Conservation (phyloP, 2,888 invertebrate genomes). For the Siphonodentalium dalli region DNA sequence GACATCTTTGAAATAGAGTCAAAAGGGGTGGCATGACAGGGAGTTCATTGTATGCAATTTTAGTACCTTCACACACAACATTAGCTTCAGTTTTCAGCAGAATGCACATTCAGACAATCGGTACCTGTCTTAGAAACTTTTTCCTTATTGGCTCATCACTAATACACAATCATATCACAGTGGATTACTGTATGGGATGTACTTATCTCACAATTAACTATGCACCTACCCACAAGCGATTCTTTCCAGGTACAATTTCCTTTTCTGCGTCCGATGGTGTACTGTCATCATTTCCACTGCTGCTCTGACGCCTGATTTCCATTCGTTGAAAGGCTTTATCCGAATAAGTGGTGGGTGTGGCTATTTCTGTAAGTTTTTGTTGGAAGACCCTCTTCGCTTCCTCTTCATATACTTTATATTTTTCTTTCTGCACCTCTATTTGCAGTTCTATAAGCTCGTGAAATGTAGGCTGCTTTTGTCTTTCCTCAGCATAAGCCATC, state of each 20-base stretch:
- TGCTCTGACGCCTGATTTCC: conserved; percentile 49
- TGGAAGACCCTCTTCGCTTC: conserved; percentile 49
- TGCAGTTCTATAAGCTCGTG: conserved; percentile 61
- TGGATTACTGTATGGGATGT: too few species aligned
- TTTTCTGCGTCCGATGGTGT: conserved; percentile 27
- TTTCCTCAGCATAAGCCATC: conserved; percentile 83
- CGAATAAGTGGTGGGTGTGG: conserved; percentile 54
- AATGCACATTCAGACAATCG: too few species aligned
- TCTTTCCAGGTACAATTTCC: conserved; percentile 35
- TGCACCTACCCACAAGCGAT: conserved; percentile 49
- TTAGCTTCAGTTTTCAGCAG: too few species aligned
- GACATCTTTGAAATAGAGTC: too few species aligned
- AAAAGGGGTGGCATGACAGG: too few species aligned
- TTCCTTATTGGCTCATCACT: too few species aligned
- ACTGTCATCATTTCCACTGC: conserved; percentile 31
- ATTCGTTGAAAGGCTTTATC: conserved; percentile 48
- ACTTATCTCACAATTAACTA: too few species aligned
- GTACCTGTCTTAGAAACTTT: too few species aligned
- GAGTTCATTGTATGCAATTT: too few species aligned
- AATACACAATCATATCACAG: too few species aligned
- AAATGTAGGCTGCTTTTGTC: conserved; percentile 57
- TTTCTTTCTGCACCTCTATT: conserved; percentile 54
- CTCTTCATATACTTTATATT: conserved; percentile 50
- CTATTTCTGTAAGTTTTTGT: conserved; percentile 52
- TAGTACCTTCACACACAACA: too few species aligned